Evolutionary conservation across 2,888 invertebrate genomes (phyloP), one percentile per base, ranked within the genome.

Genomic region (Tubulanus polymorphus): DNA sequence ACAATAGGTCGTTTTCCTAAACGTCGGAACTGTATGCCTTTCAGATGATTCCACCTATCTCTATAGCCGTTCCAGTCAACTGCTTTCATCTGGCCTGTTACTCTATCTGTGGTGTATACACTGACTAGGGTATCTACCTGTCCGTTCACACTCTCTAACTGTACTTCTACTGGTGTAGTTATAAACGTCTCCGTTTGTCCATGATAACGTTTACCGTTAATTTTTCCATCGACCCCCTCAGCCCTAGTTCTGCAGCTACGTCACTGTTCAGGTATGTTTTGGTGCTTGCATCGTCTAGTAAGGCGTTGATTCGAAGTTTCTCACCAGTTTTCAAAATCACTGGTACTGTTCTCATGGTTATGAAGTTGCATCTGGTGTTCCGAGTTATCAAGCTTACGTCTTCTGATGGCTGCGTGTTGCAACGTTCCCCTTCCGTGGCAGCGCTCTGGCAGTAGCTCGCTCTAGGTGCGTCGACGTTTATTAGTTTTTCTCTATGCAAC

Each of bases 221-320:
- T n/a, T 12, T 35, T 47, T 41, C 20, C 15, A 15, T 15, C 15
- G 49, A 46, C 26, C 51, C 53, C 3, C 37, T 27, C 2, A 62
- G 32, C 2, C 56, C 60, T 8, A 55, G 46, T 32, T 62, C 57
- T 6, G 56, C 32, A 2, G 55, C 59, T n/a, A 58, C 54, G 37
- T 60, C 58, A 2, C 37, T 27, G 49, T 62, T 60, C 2, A 62
- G 32, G 46, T 61, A 62, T 18, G 62, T 60, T 30, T 56, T 54
- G 10, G 61, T 62, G 28, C 61, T 63, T 1, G 55, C 63, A 54
- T 63, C 63, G 53, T 56, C 61, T 15, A 63, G 35, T 29, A 62
- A 20, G 6, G 63, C 62, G 47, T 63, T 63, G 2, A 60, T 35
- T 51, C 56, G 37, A 2, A 60, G 3, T 27, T 45, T 47, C 26